phyloP scores from a whole-genome alignment of 2,888 invertebrate species.

The Automeris io region DNA sequence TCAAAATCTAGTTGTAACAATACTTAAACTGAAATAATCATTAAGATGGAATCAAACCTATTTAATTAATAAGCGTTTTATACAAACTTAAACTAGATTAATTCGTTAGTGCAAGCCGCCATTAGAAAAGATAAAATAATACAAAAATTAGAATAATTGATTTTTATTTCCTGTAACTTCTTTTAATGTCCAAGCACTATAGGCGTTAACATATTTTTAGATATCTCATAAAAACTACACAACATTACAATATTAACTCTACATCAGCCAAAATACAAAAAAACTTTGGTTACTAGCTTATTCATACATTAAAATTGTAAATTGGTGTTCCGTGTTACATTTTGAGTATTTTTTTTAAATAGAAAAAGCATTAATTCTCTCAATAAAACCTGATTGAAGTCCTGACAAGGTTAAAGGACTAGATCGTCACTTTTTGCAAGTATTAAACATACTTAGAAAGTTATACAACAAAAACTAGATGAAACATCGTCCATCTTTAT shows the following conservation, averaged over 20 bases:
- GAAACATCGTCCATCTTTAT: slow-evolving; percentile 29
- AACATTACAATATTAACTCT: slow-evolving; percentile 42
- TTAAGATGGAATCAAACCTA: too few relatives aligned
- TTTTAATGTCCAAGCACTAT: slow-evolving; percentile 60
- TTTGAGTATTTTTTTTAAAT: slow-evolving; percentile 39
- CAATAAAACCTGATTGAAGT: slow-evolving; percentile 4
- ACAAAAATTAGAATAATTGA: slow-evolving; percentile 42
- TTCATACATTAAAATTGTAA: slow-evolving; percentile 32
- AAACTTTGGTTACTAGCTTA: slow-evolving; percentile 75
- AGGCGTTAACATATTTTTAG: slow-evolving; percentile 53
- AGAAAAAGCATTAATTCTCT: slow-evolving; percentile 5
- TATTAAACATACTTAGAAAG: slow-evolving; percentile 6
- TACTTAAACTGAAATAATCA: too few relatives aligned
- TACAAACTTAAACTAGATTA: too few relatives aligned
- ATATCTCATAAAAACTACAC: slow-evolving; percentile 48
- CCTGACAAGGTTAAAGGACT: slow-evolving; percentile 7
- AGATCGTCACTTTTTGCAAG: slow-evolving; percentile 6
- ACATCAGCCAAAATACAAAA: slow-evolving; percentile 66
- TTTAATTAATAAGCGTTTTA: too few relatives aligned
- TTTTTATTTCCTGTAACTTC: slow-evolving; percentile 67
- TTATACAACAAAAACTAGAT: slow-evolving; percentile 8
- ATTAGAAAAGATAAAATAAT: slow-evolving; percentile 4
- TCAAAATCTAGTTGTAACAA: too few relatives aligned
- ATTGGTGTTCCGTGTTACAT: slow-evolving; percentile 35
- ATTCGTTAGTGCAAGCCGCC: too few relatives aligned